Evolutionary conservation across 2,113 vertebrate genomes (phyloP), one percentile per base, ranked within the genome.

Genomic region (Psilopsiagon aymara): DNA sequence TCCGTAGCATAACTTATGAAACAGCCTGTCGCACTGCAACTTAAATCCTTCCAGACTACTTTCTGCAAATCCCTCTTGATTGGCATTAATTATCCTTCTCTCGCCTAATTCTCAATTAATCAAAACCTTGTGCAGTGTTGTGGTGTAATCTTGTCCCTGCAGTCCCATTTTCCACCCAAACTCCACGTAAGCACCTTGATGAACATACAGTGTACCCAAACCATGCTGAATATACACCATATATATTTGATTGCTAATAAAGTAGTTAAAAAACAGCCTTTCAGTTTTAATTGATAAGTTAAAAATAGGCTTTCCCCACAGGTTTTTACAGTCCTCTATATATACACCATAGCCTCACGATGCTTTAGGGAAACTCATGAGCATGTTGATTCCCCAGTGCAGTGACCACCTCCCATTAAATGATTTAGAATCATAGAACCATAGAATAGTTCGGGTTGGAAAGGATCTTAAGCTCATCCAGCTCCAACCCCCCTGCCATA

Each of bases 51-150:
- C 41, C 79, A 52, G 62, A 46, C 52, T 68, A 53, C 76, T 68
- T 71, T 67, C 57, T 64, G 63, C 68, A 91, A 91, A 91, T 86
- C 84, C 59, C 57, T n/a, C 28, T 53, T 86, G 83, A 94, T 31
- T 76, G 59, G 52, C 47, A 53, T 46, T 92, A 95, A 94, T 90
- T 92, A 88, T 51, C 18, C 17, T 80, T 76, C 87, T 83, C 80
- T 76, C 5, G 0, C 29, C 17, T 86, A 88, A 91, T 88, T 94
- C 71, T 73, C 59, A 44, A 77, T 86, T 94, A 94, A 92, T 73
- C 67, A 80, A 94, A 94, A 80, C 28, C 19, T 68, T 25, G 18
- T 88, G 67, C 60, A 86, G 62, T 2, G 13, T 27, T 37, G 31
- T 29, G 33, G 27, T 55, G 23, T n/a, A 67, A 78, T 47, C 67